Evolutionary conservation across 2,888 invertebrate genomes (phyloP).

Genomic region (Drosophila villosipedis): DNA sequence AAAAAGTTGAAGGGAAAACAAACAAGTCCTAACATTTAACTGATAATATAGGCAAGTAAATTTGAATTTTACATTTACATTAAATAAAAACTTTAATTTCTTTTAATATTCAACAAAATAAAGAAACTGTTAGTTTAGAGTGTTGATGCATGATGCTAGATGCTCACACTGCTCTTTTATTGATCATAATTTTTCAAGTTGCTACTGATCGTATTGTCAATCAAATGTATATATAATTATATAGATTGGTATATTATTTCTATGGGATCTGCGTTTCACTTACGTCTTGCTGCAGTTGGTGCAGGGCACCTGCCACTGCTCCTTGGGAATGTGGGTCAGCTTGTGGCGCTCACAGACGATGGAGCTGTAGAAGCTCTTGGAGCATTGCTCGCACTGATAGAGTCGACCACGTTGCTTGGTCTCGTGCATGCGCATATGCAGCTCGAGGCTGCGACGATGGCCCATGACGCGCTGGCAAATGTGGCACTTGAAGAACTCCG

Average conservation of each 20-base stretch:
- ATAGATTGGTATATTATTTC: not conserved
- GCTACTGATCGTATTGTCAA: not conserved
- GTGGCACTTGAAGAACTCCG: constrained; percentile 82
- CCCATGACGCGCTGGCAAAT: constrained; percentile 77
- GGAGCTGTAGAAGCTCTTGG: constrained; percentile 80
- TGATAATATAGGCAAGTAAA: too few relatives aligned
- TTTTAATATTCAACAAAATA: too few relatives aligned
- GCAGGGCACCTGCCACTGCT: constrained; percentile 77
- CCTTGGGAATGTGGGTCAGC: constrained; percentile 80
- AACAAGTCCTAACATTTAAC: too few relatives aligned
- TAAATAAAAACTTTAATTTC: too few relatives aligned
- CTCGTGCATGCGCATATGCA: constrained; percentile 79
- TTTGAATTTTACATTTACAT: too few relatives aligned
- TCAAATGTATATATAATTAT: not conserved
- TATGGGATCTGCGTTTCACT: constrained; percentile 18
- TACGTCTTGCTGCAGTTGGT: constrained; percentile 79
- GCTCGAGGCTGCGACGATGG: constrained; percentile 74
- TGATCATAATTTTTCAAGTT: not conserved
- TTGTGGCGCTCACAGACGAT: constrained; percentile 78
- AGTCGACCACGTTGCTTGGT: constrained; percentile 69
- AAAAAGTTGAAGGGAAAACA: not conserved
- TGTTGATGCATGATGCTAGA: not conserved
- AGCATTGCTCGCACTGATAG: constrained; percentile 81
- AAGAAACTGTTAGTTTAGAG: not conserved
- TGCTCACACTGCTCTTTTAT: not conserved